Evolutionary conservation across 2,113 vertebrate genomes (phyloP), one percentile per base, ranked within the genome.

Genomic region (Mus spicilegus): DNA sequence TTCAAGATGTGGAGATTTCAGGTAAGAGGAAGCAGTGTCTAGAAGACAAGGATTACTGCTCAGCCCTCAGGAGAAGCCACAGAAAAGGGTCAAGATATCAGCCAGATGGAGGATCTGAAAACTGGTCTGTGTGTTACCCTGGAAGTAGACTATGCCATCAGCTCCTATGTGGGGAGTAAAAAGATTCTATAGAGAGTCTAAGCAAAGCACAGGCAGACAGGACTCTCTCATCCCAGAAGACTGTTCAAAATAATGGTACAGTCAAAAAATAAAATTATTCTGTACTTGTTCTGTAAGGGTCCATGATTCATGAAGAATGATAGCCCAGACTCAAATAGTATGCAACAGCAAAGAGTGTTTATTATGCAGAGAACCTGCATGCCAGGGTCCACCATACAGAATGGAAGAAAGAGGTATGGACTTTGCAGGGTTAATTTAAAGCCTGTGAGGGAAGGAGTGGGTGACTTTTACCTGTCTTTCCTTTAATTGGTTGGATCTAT

Each of bases 41-140:
- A 14, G 46, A 42, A 87, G 11, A 84, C 11, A 65, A 28, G 7
- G 7, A 9, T 39, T 69, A n/a, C 17, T 46, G 24, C 8, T 80
- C 72, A 54, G 1, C 1, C 19, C 3, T 61, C n/a, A 33, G 73
- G 54, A 76, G 82, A 63, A 22, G 9, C 22, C 56, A 80, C 36
- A 11, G 11, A 65, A 65, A 58, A 87, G 78, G 89, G 73, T 46
- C 33, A 20, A 33, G 2, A 61, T 14, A 8, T 22, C 22, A 49
- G 49, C 10, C 7, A 63, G 42, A 19, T n/a, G 30, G 39, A 49
- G 26, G 11, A 46, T 46, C 58, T 76, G 65, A 92, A 10, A 58
- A 76, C 10, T 16, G 3, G 4, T 58, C 11, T 30, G 0, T 63
- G 5, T 39, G 19, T 33, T 12, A 16, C 24, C 20, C 54, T 0